Evolutionary conservation across 2,888 invertebrate genomes (phyloP), one percentile per base, ranked within the genome.

Genomic region (Allophyes oxyacanthae): DNA sequence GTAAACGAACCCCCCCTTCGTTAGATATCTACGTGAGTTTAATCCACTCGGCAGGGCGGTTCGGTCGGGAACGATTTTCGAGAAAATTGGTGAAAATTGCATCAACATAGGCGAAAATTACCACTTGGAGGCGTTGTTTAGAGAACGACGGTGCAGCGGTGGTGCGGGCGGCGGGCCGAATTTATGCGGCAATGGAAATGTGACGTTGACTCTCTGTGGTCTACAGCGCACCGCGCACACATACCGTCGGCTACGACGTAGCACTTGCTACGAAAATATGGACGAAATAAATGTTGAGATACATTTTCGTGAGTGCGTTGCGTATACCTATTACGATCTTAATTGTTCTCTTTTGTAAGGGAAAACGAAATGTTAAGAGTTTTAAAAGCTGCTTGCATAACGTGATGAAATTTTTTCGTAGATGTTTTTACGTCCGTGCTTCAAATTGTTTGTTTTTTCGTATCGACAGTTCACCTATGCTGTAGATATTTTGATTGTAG

Each of bases 21-120:
- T 94, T 94, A 92, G 92, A 89, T 91, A 92, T 91, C 91, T 93
- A 93, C 93, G 93, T 93, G 93, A 92, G 93, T 88, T 92, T 92
- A 93, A 92, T 91, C 87, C 89, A 89, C 85, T 91, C 84, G 82
- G 78, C 73, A 75, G 81, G 84, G 86, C 79, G 85, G 82, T 85
- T 83, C 77, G 78, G 83, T 82, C 75, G 84, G 77, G 82, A 87
- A 84, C 88, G 88, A 91, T 91, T 90, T 90, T 85, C 81, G 76
- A 75, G 85, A 84, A 89, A 92, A 92, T 91, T 92, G 89, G 87
- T 87, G 91, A 91, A 92, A 92, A 93, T 92, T 92, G 89, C 91
- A 91, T 89, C 90, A 91, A 91, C 89, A 90, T 85, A 82, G 86
- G 87, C 83, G 90, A 90, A 91, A 92, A 93, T 93, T 91, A 91